Evolutionary conservation across 2,113 vertebrate species (phyloP), one percentile per base, ranked within the genome.

Genomic region (Spheniscus mendiculus): DNA sequence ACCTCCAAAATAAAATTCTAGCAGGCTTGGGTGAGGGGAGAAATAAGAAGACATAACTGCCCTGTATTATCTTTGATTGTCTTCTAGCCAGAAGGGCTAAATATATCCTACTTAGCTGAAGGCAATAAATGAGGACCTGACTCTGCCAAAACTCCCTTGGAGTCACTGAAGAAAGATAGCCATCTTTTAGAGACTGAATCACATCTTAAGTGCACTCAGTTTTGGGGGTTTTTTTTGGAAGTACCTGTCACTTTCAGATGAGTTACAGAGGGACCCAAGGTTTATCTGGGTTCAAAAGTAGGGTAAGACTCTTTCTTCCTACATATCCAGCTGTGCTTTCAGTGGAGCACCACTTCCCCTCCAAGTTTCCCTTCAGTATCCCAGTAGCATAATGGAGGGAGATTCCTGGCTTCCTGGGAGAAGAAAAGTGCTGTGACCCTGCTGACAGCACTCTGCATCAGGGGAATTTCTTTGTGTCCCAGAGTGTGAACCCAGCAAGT

Each of bases 141-240:
- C 10, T 59, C 38, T 89, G 29, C 53, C 20, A 42, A 45, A 92
- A 55, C 3, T 22, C 49, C 34, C 15, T 34, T 50, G 13, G 7
- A 63, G 25, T 63, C 13, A 17, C 5, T 27, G 36, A 69, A 55
- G 30, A 89, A 45, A 65, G 32, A 21, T 1, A 84, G 2, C 4
- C 5, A 32, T 65, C 30, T 87, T 55, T 45, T 47, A 69, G 26
- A 70, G 32, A 56, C 26, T 32, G 20, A 66, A 67, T 77, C n/a
- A 73, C 22, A 78, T 65, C 44, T 84, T 27, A 61, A 90, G 5
- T n/a, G 5, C 17, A 30, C 21, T 66, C 5, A 27, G 9, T 34
- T 69, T 80, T 18, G 15, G 10, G 2, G 3, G 1, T 3, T 34
- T 18, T 52, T 61, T 89, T 42, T n/a, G 0, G 2, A 77, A 5